phyloP scores from a whole-genome alignment of 2,797 vertebrate species.

The Pipistrellus pipistrellus region DNA sequence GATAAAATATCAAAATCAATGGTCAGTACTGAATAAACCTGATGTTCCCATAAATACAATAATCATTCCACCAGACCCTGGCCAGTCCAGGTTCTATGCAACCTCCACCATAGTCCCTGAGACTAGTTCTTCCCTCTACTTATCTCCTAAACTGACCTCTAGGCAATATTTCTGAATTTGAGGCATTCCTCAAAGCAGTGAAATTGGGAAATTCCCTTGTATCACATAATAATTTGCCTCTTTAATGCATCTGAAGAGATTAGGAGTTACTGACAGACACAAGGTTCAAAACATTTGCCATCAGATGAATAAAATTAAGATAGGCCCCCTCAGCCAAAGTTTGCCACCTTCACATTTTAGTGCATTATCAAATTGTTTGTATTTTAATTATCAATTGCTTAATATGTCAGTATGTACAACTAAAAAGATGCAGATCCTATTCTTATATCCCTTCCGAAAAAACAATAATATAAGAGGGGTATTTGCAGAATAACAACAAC shows the following conservation, averaged over 20 bases:
- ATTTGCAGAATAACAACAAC: conserved; percentile 48
- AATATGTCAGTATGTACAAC: conserved; percentile 45
- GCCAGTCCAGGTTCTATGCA: neutral
- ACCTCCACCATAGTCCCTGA: neutral
- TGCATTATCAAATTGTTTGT: conserved; percentile 1
- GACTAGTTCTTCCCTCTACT: neutral
- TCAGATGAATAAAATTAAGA: neutral
- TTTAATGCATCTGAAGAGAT: conserved; percentile 43
- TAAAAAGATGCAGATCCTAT: conserved; percentile 23
- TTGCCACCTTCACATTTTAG: neutral
- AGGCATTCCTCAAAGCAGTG: conserved; percentile 43
- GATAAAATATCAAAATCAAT: neutral
- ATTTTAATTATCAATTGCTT: conserved; percentile 68
- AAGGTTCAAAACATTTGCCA: conserved; percentile 55
- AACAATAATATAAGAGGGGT: neutral
- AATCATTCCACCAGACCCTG: neutral
- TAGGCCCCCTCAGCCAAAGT: neutral
- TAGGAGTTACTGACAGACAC: neutral
- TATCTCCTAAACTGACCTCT: neutral
- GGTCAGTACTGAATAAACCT: neutral
- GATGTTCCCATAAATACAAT: neutral
- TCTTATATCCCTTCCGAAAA: neutral
- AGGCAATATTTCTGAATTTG: neutral
- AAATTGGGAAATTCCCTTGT: conserved; percentile 55
- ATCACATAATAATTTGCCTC: conserved; percentile 17